phyloP scores from a whole-genome alignment of 1,140 invertebrate genomes.

The Carposina sasakii region DNA sequence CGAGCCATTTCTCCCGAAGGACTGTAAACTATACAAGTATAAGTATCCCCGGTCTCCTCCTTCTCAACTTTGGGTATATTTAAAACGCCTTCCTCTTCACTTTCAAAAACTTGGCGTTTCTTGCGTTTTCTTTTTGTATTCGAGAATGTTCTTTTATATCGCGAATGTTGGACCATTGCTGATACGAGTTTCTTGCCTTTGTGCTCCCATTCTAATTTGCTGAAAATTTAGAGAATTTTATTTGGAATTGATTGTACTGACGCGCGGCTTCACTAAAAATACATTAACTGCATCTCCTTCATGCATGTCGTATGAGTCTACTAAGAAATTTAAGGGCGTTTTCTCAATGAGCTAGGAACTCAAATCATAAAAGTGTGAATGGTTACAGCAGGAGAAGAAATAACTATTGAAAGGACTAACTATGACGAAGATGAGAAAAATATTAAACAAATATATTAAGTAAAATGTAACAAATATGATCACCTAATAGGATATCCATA shows the following conservation, averaged over 20 bases:
- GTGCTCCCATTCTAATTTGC: constrained; percentile 69
- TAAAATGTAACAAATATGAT: no score
- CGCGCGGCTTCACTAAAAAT: no score
- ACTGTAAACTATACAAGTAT: constrained; percentile 87
- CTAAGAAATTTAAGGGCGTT: no score
- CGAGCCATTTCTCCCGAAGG: constrained; percentile 84
- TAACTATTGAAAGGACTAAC: no score
- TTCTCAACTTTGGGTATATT: constrained; percentile 83
- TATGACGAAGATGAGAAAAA: no score
- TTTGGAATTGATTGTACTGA: no score
- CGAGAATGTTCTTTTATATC: constrained; percentile 66
- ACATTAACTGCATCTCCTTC: no score
- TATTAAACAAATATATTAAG: no score
- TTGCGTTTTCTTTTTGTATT: constrained; percentile 40
- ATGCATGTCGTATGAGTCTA: no score
- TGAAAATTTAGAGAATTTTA: no score
- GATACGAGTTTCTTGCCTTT: constrained; percentile 60
- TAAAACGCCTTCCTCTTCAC: constrained; percentile 71
- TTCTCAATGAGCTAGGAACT: no score
- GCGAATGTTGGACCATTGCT: constrained; percentile 39
- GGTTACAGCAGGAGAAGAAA: no score
- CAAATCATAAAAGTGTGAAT: neutral
- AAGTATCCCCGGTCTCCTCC: constrained; percentile 79
- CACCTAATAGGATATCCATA: constrained; percentile 83
- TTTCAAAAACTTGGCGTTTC: constrained; percentile 55